phyloP scores from a whole-genome alignment of 2,888 invertebrate species.

The Polyploca ridens region DNA sequence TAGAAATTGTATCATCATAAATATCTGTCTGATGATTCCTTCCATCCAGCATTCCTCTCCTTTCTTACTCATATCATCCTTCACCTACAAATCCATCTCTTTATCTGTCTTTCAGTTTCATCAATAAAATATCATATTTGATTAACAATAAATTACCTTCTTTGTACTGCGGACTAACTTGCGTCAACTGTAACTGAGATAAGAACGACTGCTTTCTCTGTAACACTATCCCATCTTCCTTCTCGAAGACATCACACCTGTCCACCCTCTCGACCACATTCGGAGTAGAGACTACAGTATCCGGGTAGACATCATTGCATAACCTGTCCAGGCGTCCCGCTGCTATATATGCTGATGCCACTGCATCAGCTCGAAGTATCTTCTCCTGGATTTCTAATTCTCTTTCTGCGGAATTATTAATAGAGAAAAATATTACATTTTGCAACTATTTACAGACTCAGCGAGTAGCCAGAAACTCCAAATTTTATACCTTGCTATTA shows the following conservation, averaged over 20 bases:
- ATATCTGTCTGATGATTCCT: neutral
- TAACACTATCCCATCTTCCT: slow-evolving; percentile 37
- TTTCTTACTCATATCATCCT: neutral
- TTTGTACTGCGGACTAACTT: slow-evolving; percentile 81
- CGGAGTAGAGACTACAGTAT: slow-evolving; percentile 44
- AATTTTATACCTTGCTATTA: no score
- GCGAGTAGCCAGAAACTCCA: no score
- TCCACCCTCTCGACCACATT: neutral
- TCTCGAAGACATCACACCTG: slow-evolving; percentile 15
- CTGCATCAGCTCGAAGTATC: slow-evolving; percentile 76
- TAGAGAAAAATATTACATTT: no score
- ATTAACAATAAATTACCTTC: slow-evolving; percentile 74
- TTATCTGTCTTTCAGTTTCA: neutral
- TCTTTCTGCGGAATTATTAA: slow-evolving; percentile 58
- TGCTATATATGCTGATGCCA: slow-evolving; percentile 78
- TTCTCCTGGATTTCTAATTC: slow-evolving; percentile 86
- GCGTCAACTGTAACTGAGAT: slow-evolving; percentile 81
- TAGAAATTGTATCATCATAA: slow-evolving; percentile 8
- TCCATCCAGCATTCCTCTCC: neutral
- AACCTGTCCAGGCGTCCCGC: slow-evolving; percentile 63
- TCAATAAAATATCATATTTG: neutral
- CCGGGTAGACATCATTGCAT: slow-evolving; percentile 50
- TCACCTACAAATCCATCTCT: neutral
- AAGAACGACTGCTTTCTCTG: slow-evolving; percentile 86
- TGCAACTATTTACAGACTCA: no score